These are phyloP conservation scores for Lydus trimaculatus DNA, from an alignment of 2,888 invertebrate species.

Conservation along the genomic window DNA sequence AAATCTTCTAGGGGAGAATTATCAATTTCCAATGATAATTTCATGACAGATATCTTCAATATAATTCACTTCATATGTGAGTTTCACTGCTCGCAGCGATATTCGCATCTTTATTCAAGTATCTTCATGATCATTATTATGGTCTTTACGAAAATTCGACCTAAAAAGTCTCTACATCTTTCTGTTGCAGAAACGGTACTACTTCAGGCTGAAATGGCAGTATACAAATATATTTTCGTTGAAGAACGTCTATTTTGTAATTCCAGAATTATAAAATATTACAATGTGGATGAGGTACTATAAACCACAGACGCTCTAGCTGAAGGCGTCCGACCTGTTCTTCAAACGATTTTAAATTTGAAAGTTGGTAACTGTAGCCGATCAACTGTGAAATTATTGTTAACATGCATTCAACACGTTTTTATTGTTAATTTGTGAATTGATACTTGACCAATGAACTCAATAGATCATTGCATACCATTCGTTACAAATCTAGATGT, in stretches of 20 bases:
- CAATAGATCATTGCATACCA: background rate
- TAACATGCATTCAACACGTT: slow-evolving; percentile 39
- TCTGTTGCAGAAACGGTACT: slow-evolving; percentile 8
- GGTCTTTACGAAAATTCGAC: slow-evolving; percentile 39
- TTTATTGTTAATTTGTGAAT: slow-evolving; percentile 21
- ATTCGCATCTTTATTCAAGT: slow-evolving; percentile 24
- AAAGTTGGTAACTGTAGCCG: slow-evolving; percentile 47
- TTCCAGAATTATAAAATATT: slow-evolving; percentile 33
- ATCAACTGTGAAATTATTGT: slow-evolving; percentile 53
- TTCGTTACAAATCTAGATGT: background rate
- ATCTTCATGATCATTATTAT: slow-evolving; percentile 20
- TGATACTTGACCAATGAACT: slow-evolving; percentile 4
- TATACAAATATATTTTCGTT: background rate
- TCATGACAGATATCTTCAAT: background rate
- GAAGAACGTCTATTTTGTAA: slow-evolving; percentile 32
- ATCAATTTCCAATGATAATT: background rate
- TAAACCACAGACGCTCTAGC: slow-evolving; percentile 41
- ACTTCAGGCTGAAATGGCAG: slow-evolving; percentile 6
- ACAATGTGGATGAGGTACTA: slow-evolving; percentile 18
- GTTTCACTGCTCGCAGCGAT: slow-evolving; percentile 30
- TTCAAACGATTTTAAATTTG: slow-evolving; percentile 47
- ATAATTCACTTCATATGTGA: background rate
- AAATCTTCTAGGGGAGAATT: background rate
- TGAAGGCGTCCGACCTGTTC: slow-evolving; percentile 33
- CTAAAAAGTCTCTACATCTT: slow-evolving; percentile 24